Conservation (phyloP, 2,113 vertebrate genomes). For the Turdus rufiventris region DNA sequence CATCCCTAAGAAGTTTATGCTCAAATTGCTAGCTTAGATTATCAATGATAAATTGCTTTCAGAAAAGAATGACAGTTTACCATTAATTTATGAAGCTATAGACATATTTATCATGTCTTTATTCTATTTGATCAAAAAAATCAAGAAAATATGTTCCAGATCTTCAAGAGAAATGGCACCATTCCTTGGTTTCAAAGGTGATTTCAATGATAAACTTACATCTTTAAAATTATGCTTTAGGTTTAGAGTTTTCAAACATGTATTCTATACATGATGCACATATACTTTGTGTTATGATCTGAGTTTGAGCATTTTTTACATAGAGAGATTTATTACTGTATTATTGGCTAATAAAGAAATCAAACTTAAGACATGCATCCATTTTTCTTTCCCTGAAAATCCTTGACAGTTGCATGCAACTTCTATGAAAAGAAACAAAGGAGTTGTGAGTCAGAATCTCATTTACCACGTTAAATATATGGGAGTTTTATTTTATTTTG, state of each 20-base stretch:
- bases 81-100: not conserved
- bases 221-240: not conserved
- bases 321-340: not conserved
- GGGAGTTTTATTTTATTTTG: not conserved
- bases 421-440: not conserved
- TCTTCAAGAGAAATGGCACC: not conserved
- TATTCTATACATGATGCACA: not conserved
- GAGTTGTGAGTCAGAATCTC: not conserved
- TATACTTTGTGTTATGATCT: not conserved
- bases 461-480: not conserved
- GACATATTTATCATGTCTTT: not conserved
- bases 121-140: not conserved
- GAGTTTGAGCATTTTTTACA: not conserved
- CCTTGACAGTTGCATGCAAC: not conserved
- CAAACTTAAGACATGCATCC: not conserved
- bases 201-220: not conserved
- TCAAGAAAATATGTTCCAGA: not conserved
- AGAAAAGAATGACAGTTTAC: not conserved
- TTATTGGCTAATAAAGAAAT: not conserved
- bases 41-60: not conserved
- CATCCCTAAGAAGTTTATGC: not conserved
- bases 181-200: not conserved
- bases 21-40: not conserved
- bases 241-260: not conserved
- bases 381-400: not conserved